Percentiles rank a stretch among this genome's conserved stretches.
phyloP scores from a whole-genome alignment of 2,797 vertebrate genomes.

The Centroberyx gerrardi region DNA sequence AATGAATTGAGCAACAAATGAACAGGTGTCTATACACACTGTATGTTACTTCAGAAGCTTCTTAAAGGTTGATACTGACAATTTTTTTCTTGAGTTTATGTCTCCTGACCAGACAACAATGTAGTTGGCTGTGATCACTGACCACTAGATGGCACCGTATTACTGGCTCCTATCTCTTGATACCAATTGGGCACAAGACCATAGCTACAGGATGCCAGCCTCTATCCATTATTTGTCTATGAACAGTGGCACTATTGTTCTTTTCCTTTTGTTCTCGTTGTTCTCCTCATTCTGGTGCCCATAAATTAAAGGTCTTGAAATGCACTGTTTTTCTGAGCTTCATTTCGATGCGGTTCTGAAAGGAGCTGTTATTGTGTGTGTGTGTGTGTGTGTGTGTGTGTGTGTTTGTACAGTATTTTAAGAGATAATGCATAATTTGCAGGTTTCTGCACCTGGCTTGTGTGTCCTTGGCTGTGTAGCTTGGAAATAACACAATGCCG shows the following conservation, averaged over 20 bases:
- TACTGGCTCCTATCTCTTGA: background rate
- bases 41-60: conserved; percentile 54
- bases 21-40: conserved; percentile 83
- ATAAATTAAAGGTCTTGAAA: conserved; percentile 55
- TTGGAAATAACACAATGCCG: background rate
- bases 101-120: background rate
- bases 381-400: background rate
- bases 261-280: conserved; percentile 49
- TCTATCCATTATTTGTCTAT: conserved; percentile 65
- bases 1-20: conserved; percentile 43
- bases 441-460: background rate
- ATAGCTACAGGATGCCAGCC: conserved; percentile 45
- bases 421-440: background rate
- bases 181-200: conserved; percentile 10
- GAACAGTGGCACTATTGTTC: conserved; percentile 71
- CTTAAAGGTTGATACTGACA: conserved; percentile 23
- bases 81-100: conserved; percentile 16
- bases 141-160: conserved; percentile 65
- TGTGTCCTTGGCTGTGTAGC: background rate
- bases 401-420: conserved; percentile 5
- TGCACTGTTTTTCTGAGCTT: conserved; percentile 17
- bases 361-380: background rate
- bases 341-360: background rate
- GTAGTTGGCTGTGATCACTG: background rate
- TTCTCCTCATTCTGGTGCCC: conserved; percentile 45